Base-by-base conservation (phyloP, 2,113 vertebrate species). In the Malurus alboscapulatus region DNA sequence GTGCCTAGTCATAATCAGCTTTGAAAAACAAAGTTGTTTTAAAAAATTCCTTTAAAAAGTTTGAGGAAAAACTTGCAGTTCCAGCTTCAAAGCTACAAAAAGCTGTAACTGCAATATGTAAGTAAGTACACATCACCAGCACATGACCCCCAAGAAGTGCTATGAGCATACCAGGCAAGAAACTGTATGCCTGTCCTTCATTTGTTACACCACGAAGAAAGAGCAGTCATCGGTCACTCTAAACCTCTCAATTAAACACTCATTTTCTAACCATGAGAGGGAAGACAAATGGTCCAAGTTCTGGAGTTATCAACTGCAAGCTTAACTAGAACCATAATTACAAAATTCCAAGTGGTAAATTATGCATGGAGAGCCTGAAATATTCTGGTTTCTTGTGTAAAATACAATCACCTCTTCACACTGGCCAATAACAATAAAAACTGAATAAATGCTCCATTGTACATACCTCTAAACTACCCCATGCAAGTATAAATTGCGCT, bases 341-440 rank as follows among this genome's bases (percentile, higher is more conserved):
- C 45, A 29, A 81, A 77, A 96, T 95, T 94, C 90, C 84, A 63
- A 87, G 40, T 13, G n/a, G 79, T 57, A 93, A 96, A 92, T 74
- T 90, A 44, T 54, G 93, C 24, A 12, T 55, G 59, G 83, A 93
- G 59, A 84, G 12, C 38, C 63, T 59, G 51, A 95, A 92, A 95
- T 77, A 76, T 34, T 75, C 86, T 27, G 66, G 87, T 88, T 38
- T 94, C 59, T 84, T 73, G 58, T 93, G 48, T 50, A 76, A 94
- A 88, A 85, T 82, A 82, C 65, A 90, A 90, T 92, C 58, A 78
- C 57, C 40, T 88, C 92, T 88, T 86, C 10, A 10, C 53, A 27
- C 17, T 34, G 66, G 80, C 95, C 96, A 95, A 63, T 74, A 94
- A 94, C 77, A 96, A 95, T 59, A 95, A 88, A 79, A 88, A 29